Evolutionary conservation across 2,888 invertebrate species (phyloP), one percentile per base, ranked within the genome.

Genomic region (Zaprionus obscuricornis): DNA sequence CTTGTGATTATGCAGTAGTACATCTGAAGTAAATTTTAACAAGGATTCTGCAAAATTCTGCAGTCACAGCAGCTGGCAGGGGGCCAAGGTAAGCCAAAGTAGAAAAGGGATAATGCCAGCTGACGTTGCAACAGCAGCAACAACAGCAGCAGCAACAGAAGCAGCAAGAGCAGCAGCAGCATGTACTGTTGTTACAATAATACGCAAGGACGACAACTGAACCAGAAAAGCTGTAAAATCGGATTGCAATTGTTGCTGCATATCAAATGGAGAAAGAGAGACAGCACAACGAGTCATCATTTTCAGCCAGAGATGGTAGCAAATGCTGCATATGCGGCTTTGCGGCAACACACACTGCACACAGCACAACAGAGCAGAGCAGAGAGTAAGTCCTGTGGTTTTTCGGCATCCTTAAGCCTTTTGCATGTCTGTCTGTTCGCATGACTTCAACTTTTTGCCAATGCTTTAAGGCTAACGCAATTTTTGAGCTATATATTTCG

Each of bases 361-460:
- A n/a, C n/a, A n/a, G n/a, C n/a, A n/a, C n/a, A n/a, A n/a, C n/a
- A n/a, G n/a, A n/a, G n/a, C n/a, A n/a, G n/a, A 34, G 20, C 13
- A 37, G 1, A 11, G 14, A 13, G 13, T 29, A 6, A 7, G 5
- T 36, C 2, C 29, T 18, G 49, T 13, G 26, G 36, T 17, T 55
- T 36, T 37, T 26, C n/a, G n/a, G 27, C 40, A 34, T 36, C n/a
- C 26, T 37, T 58, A 74, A 67, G 54, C 67, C 67, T 27, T 63
- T 77, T 74, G 36, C 62, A 46, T 71, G 75, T 40, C 36, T 29
- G 62, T 31, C 63, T 50, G 49, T 57, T 66, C 63, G 66, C 55
- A 70, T 74, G 52, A 54, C 55, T 72, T 50, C 33, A 34, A 31
- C 31, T n/a, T 16, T 10, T 13, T 45, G 39, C 18, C 18, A 42